Base-by-base conservation (phyloP, 2,113 vertebrate species). In the Onychorhynchus coronatus region DNA sequence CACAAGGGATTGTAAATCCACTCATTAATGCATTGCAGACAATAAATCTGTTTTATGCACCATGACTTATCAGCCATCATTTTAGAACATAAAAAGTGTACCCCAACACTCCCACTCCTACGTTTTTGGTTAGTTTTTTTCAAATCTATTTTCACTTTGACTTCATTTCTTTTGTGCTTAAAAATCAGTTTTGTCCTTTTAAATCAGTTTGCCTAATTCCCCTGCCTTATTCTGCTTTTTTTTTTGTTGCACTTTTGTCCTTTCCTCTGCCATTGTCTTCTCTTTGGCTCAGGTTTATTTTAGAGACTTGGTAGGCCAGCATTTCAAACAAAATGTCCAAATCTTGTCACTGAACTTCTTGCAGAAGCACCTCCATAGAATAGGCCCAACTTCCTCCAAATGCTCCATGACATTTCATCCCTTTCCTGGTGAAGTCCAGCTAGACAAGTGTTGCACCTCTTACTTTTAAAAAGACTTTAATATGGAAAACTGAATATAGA, bases 1-100 rank as follows among this genome's bases (percentile, higher is more conserved):
- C 88, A 23, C 0, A 0, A 25, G 85, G 41, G 91, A 82, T 74
- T 89, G 39, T 61, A 90, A 95, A 97, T 94, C 78, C 78, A 88
- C 24, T 95, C 88, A 90, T 90, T 83, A 94, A 67, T 27, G 23
- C 44, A 44, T 67, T 93, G 59, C 75, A 91, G 76, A 68, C 72
- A 81, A 46, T 95, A 93, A 97, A 95, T 94, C 85, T 61, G 84
- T 89, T 84, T 94, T 82, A 87, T 91, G 68, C 50, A 19, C 72
- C 65, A 70, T 77, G 52, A 37, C 65, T 93, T 86, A 86, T 18
- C 47, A 80, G 68, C 47, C 84, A n/a, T 63, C 27, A 28, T 71
- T 84, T 94, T 35, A 41, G 80, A 78, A 74, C 49, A 84, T 24
- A 30, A 76, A 80, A 50, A 68, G 61, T 12, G 7, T 83, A 42